These are phyloP conservation scores for Podabrus alpinus DNA, from an alignment of 2,888 invertebrate species.

Conservation along the genomic window DNA sequence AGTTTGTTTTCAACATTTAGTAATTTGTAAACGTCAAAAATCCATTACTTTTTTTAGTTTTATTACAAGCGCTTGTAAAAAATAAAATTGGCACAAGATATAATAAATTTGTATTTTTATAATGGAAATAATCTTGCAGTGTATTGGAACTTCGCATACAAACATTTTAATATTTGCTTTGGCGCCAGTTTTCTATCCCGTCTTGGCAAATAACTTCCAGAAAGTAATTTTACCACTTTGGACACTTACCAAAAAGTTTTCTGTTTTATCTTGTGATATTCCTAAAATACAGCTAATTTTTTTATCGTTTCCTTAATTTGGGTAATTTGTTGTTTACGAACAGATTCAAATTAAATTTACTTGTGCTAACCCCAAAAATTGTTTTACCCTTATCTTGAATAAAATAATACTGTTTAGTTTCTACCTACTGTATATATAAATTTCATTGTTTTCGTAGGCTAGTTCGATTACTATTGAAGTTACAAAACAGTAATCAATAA, in stretches of 20 bases:
- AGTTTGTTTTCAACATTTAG: slow-evolving; percentile 2
- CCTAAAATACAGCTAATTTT: neutral
- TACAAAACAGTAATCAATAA: too few relatives aligned
- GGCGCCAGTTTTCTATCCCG: neutral
- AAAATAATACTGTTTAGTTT: neutral
- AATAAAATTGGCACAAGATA: neutral
- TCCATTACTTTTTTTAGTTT: slow-evolving; percentile 2
- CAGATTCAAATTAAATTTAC: neutral
- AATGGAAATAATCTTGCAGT: neutral
- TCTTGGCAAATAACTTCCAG: neutral
- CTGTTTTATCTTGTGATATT: neutral
- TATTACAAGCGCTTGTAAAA: neutral
- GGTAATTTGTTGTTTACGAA: neutral
- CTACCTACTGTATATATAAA: too few relatives aligned
- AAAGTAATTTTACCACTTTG: neutral
- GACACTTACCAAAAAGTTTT: neutral
- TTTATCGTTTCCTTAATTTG: neutral
- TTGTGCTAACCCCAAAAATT: neutral
- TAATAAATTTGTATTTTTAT: neutral
- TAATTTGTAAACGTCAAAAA: slow-evolving; percentile 2
- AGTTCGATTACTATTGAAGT: too few relatives aligned
- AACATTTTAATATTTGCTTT: neutral
- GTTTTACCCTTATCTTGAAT: neutral
- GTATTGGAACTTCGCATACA: neutral
- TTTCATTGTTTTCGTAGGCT: neutral